Evolutionary conservation across 2,113 vertebrate genomes (phyloP).

Genomic region (Pogonocichla stellata): DNA sequence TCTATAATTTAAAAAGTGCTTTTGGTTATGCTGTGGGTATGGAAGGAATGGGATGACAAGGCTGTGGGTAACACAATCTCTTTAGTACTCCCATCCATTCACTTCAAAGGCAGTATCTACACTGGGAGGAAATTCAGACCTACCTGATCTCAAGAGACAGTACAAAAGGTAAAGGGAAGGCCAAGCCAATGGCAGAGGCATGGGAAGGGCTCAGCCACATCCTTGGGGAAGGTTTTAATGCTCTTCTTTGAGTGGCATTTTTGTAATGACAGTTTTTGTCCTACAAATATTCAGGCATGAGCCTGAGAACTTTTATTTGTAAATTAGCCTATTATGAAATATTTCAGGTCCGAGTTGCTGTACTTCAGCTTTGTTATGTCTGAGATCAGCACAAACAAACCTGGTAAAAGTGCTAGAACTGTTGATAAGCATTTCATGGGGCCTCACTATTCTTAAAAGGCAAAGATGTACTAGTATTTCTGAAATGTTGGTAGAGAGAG

Average conservation of each 20-base stretch:
- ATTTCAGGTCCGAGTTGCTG: not conserved
- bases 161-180: not conserved
- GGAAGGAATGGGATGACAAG: not conserved
- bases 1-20: not conserved
- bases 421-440: not conserved
- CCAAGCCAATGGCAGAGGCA: not conserved
- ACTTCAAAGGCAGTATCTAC: not conserved
- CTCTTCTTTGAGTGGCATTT: not conserved
- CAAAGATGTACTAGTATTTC: not conserved
- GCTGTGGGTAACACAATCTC: not conserved
- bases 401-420: not conserved
- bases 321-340: not conserved
- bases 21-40: not conserved
- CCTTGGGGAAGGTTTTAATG: not conserved
- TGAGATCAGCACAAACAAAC: not conserved
- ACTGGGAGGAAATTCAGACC: not conserved
- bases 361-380: not conserved
- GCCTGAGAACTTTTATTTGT: not conserved
- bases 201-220: not conserved
- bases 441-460: not conserved
- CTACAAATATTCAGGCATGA: not conserved
- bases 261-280: not conserved
- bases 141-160: not conserved
- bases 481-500: not conserved
- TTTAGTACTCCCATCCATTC: not conserved